Evolutionary conservation across 2,888 invertebrate genomes (phyloP).

Genomic region (Cactoblastis cactorum): DNA sequence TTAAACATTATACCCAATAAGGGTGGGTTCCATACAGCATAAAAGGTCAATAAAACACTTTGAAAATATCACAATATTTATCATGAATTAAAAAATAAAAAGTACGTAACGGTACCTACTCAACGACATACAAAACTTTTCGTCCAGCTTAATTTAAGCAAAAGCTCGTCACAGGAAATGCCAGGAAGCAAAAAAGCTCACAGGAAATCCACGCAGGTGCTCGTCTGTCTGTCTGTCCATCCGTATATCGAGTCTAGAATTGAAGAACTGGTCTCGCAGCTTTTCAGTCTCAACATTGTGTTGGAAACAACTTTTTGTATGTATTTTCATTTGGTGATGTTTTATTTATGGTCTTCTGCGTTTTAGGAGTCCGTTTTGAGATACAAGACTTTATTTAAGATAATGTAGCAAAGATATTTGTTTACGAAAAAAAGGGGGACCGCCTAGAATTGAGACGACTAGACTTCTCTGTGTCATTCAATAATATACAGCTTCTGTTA

Average conservation of each 20-base stretch:
- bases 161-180: constrained; percentile 53
- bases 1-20: no score
- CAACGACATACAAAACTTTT: background rate
- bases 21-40: no score
- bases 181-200: constrained; percentile 37
- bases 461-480: no score
- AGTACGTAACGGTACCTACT: no score
- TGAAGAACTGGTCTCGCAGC: constrained; percentile 2
- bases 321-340: background rate
- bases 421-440: background rate
- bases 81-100: no score
- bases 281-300: constrained; percentile 1
- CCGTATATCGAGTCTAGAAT: constrained; percentile 28
- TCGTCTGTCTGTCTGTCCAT: constrained; percentile 40
- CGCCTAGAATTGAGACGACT: no score
- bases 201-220: constrained; percentile 64
- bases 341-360: background rate
- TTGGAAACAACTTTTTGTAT: constrained; percentile 7
- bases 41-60: no score
- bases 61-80: no score
- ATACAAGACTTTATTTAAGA: background rate
- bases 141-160: constrained; percentile 17
- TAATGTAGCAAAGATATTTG: no score
- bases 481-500: no score
- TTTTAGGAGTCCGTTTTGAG: background rate